A percentile compares a stretch with the other conserved stretches of the same genome.
phyloP scores from a whole-genome alignment of 64 coral and sea anemone genomes.

The Montipora foliosa region DNA sequence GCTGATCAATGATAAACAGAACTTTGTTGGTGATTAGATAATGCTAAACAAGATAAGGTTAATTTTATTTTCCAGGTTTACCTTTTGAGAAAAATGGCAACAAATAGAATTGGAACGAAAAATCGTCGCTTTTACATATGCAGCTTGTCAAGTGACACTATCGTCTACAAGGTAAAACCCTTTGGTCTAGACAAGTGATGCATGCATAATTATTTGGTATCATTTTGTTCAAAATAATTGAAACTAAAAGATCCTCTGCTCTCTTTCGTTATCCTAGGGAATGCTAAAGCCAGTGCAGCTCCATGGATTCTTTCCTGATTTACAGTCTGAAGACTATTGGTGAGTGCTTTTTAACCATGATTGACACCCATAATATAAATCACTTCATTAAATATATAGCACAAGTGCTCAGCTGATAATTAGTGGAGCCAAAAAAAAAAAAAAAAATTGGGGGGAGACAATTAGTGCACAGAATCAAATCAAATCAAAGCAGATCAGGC shows the following conservation, averaged over 20 bases:
- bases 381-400: too few species aligned
- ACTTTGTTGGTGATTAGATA: background rate
- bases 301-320: constrained; percentile 84
- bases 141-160: constrained; percentile 83
- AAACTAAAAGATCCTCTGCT: background rate
- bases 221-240: background rate
- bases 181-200: background rate
- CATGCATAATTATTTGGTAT: background rate
- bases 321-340: constrained; percentile 81
- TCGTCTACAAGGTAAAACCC: constrained; percentile 91
- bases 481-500: too few species aligned
- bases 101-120: constrained; percentile 82
- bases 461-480: too few species aligned
- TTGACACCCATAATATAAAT: too few species aligned
- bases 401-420: too few species aligned
- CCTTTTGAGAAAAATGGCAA: constrained; percentile 82
- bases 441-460: too few species aligned
- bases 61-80: constrained; percentile 65
- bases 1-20: background rate
- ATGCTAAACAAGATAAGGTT: background rate
- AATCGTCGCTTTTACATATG: constrained; percentile 90
- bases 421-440: too few species aligned
- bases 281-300: constrained; percentile 92
- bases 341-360: constrained; percentile 2
- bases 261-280: constrained; percentile 56